Evolutionary conservation across 2,113 vertebrate genomes (phyloP), one percentile per base, ranked within the genome.

Genomic region (Pipa parva): DNA sequence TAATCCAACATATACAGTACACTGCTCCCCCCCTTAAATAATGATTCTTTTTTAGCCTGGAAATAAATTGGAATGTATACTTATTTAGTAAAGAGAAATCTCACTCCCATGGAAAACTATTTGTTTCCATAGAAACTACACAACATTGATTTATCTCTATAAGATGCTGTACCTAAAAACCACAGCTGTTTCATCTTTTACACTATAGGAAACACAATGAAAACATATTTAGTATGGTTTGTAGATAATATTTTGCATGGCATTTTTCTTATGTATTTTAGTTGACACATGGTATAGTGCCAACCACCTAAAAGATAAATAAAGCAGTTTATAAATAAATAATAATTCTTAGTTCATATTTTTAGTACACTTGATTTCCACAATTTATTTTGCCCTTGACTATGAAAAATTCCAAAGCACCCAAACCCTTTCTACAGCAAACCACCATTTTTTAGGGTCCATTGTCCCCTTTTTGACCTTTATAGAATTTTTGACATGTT

Each of bases 121-220:
- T 58, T 33, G 55, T 58, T 58, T 58, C 55, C 55, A 58, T 58
- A 36, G 55, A 58, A 58, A 58, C 55, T 5, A 58, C 31, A 36
- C 31, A 15, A 36, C 55, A 36, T 36, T 58, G 20, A 36, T 58
- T 22, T 58, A 58, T 29, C 18, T 58, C 29, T n/a, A 56, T 18
- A 28, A 56, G 15, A 12, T 31, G 7, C 52, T 15, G 27, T n/a
- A 58, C 55, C 28, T 36, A 58, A 58, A 56, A 56, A 20, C 18
- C 49, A 58, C 55, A 36, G 55, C 29, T 58, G 29, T 58, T 58
- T 33, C 37, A 12, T 9, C 18, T 8, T 21, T 22, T 58, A 5
- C 46, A 49, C 20, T 42, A 42, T 42, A 6, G 39, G 39, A 42
- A 42, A 42, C n/a, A 7, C 12, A 42, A 42, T 42, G 17, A 42